These are phyloP conservation scores for Leptogaster cylindrica DNA, from an alignment of 2,888 invertebrate genomes.

Conservation along the genomic window DNA sequence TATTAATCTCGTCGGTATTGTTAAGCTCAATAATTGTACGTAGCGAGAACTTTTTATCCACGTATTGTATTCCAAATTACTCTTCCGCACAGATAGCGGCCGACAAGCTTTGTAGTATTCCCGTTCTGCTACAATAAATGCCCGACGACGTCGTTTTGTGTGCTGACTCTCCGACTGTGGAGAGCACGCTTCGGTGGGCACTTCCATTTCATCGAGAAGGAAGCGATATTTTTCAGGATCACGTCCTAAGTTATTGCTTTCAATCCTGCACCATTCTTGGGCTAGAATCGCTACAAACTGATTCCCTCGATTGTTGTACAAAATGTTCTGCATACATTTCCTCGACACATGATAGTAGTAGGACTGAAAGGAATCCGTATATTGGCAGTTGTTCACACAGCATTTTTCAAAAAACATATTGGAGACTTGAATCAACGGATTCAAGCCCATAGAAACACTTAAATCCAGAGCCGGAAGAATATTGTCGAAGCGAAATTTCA, in stretches of 20 bases:
- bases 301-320: constrained; percentile 51
- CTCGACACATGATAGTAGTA: constrained; percentile 59
- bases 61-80: too few species aligned
- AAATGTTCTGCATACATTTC: constrained; percentile 58
- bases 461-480: constrained; percentile 59
- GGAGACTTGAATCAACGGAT: constrained; percentile 54
- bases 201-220: constrained; percentile 52
- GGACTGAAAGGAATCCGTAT: constrained; percentile 54
- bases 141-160: too few species aligned
- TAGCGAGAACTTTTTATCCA: too few species aligned
- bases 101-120: background rate
- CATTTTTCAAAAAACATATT: constrained; percentile 59
- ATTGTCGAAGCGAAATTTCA: constrained; percentile 57
- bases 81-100: too few species aligned
- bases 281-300: constrained; percentile 57
- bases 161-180: background rate
- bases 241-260: constrained; percentile 54
- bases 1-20: too few species aligned
- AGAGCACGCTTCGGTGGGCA: constrained; percentile 42
- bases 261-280: constrained; percentile 59
- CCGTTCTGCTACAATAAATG: too few species aligned
- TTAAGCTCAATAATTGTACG: too few species aligned
- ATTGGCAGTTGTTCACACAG: constrained; percentile 55
- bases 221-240: constrained; percentile 52
- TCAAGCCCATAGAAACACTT: constrained; percentile 57